Percentiles rank a stretch among this genome's conserved stretches.
phyloP scores from a whole-genome alignment of 2,113 vertebrate species.

The Neoarius graeffei region DNA sequence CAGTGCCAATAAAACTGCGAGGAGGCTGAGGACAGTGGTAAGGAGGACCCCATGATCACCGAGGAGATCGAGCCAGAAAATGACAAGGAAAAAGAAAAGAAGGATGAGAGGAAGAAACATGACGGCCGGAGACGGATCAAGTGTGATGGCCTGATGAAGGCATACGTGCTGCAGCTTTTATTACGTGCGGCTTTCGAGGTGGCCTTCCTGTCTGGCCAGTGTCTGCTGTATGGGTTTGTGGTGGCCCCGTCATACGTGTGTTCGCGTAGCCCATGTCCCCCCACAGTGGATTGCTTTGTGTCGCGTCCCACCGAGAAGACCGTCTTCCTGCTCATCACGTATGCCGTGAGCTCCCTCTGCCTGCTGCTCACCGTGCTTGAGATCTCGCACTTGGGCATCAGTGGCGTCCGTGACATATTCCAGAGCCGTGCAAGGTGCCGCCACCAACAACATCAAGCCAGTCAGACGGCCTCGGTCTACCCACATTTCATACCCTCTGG shows the following conservation, averaged over 20 bases:
- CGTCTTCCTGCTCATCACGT: constrained; percentile 89
- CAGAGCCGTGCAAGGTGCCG: constrained; percentile 50
- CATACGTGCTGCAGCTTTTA: constrained; percentile 84
- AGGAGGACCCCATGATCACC: constrained; percentile 89
- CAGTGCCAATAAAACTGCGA: constrained; percentile 81
- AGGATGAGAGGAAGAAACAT: constrained; percentile 71
- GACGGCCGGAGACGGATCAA: constrained; percentile 84
- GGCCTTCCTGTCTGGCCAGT: constrained; percentile 86
- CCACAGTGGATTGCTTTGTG: constrained; percentile 87
- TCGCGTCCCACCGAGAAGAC: constrained; percentile 90
- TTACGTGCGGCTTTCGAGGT: constrained; percentile 78
- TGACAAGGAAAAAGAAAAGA: constrained; percentile 76
- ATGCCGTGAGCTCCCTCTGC: constrained; percentile 81
- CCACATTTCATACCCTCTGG: constrained; percentile 66
- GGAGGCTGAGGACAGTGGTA: constrained; percentile 85
- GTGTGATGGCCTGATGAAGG: constrained; percentile 86
- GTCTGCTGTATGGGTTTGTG: constrained; percentile 82
- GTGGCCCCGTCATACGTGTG: constrained; percentile 82
- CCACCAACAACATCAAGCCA: constrained; percentile 60
- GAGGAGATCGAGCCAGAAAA: constrained; percentile 82
- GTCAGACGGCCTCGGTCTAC: constrained; percentile 68
- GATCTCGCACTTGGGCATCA: constrained; percentile 83
- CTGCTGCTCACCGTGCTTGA: constrained; percentile 84
- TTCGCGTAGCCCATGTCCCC: constrained; percentile 82
- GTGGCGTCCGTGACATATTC: constrained; percentile 81